Evolutionary conservation across 1,140 invertebrate genomes (phyloP).

Genomic region (Araneus ventricosus): DNA sequence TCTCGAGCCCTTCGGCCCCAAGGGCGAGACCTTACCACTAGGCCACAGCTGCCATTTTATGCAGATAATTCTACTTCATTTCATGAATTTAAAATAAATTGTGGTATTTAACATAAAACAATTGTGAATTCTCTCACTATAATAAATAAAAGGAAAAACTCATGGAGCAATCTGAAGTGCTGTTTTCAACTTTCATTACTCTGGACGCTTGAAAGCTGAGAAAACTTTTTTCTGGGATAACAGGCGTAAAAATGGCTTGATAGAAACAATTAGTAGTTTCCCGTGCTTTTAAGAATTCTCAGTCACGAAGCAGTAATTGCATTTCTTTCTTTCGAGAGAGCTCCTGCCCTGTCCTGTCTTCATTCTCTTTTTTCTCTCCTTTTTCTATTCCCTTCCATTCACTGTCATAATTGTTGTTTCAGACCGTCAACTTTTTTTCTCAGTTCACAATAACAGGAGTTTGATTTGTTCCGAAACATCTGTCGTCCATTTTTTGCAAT

Average conservation of each 20-base stretch:
- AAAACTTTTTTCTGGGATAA: background rate
- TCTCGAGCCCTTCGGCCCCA: too few species aligned
- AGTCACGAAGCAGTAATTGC: slow-evolving; percentile 20
- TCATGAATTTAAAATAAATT: too few species aligned
- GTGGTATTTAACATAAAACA: too few species aligned
- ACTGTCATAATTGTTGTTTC: slow-evolving; percentile 35
- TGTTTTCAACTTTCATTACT: background rate
- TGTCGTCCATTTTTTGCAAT: slow-evolving; percentile 26
- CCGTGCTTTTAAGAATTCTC: background rate
- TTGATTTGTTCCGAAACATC: slow-evolving; percentile 43
- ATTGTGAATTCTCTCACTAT: too few species aligned
- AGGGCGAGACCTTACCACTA: too few species aligned
- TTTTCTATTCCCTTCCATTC: slow-evolving; percentile 12
- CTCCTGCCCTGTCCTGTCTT: background rate
- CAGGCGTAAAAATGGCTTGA: background rate
- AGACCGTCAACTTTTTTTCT: slow-evolving; percentile 24
- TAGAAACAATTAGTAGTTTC: slow-evolving; percentile 11
- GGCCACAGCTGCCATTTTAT: too few species aligned
- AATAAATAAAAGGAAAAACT: too few species aligned
- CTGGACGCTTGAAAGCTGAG: background rate
- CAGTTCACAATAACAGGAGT: slow-evolving; percentile 29
- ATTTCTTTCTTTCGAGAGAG: background rate
- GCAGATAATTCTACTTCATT: too few species aligned
- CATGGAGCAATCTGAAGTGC: too few species aligned
- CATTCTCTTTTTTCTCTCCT: background rate